Evolutionary conservation across 2,113 vertebrate species (phyloP).

Genomic region (Sylvilagus bachmani): DNA sequence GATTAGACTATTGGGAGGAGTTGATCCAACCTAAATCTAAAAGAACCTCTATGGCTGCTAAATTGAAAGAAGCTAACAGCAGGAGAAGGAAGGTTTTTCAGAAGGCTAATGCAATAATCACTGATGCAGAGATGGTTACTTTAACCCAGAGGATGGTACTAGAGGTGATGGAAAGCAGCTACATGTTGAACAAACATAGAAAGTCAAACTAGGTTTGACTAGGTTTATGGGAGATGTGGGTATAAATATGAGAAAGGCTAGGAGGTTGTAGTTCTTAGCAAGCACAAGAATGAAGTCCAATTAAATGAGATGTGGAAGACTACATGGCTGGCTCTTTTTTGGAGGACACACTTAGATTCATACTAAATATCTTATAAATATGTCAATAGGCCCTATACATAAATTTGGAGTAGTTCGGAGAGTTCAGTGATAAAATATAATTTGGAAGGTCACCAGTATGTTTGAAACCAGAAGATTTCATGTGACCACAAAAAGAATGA

Average conservation of each 20-base stretch:
- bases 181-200: background rate
- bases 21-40: background rate
- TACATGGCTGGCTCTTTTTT: background rate
- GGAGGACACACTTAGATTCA: background rate
- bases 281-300: background rate
- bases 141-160: fast-evolving
- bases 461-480: background rate
- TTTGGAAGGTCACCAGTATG: background rate
- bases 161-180: background rate
- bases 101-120: background rate
- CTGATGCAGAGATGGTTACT: background rate
- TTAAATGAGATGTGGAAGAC: background rate
- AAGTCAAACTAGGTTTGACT: background rate
- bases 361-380: background rate
- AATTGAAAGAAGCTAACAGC: background rate
- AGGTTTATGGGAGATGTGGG: background rate
- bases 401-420: background rate
- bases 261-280: background rate
- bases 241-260: background rate
- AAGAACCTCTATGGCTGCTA: background rate
- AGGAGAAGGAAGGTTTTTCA: background rate
- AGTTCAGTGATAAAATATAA: background rate
- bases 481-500: background rate
- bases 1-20: background rate
- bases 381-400: background rate